Evolutionary conservation across 1,140 invertebrate species (phyloP).

Genomic region (Lepidurus arcticus): DNA sequence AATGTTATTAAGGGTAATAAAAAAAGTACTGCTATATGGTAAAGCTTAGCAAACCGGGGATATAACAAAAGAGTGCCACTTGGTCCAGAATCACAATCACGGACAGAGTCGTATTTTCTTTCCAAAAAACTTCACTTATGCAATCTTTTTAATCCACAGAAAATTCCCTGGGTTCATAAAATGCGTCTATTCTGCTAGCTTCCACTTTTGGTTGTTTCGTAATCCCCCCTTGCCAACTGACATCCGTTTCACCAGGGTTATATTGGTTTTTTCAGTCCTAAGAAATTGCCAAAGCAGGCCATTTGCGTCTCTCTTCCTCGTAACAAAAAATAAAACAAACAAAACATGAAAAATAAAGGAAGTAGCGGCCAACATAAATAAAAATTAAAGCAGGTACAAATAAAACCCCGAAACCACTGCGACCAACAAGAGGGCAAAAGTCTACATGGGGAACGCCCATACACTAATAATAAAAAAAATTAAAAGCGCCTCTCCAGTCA

Average conservation of each 20-base stretch:
- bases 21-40: neutral
- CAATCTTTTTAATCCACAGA: neutral
- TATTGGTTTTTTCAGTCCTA: neutral
- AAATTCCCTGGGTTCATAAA: neutral
- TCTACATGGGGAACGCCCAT: too few species aligned
- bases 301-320: neutral
- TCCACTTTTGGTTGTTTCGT: neutral
- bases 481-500: too few species aligned
- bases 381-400: too few species aligned
- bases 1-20: slow-evolving; percentile 5
- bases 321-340: neutral
- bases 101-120: too few species aligned
- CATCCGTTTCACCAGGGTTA: neutral
- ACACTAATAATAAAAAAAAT: too few species aligned
- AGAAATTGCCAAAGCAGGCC: neutral
- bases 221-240: neutral
- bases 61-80: slow-evolving; percentile 1
- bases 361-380: too few species aligned
- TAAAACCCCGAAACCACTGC: too few species aligned
- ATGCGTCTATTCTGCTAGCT: neutral
- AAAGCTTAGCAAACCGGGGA: neutral
- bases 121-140: neutral
- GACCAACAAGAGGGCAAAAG: too few species aligned
- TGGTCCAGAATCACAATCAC: neutral
- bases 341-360: too few species aligned